Conservation (phyloP, 2,113 vertebrate species). For the Coryphaenoides rupestris region DNA sequence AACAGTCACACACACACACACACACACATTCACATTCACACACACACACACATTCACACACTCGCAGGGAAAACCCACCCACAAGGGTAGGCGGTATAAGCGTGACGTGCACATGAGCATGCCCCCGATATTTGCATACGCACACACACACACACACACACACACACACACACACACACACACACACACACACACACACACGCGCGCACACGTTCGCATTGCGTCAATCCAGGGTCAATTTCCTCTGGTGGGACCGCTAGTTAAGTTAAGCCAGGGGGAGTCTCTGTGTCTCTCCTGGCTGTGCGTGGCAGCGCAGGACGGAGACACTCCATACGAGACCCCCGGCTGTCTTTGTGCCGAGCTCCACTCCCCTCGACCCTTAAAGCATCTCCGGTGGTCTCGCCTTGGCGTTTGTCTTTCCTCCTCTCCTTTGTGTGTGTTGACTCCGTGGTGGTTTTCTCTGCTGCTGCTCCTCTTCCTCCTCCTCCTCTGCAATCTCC, state of each 20-base stretch:
- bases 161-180: not conserved
- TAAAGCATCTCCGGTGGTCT: slow-evolving; percentile 4
- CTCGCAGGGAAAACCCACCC: not conserved
- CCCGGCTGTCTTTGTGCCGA: not conserved
- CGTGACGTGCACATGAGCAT: too few species aligned
- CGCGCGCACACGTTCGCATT: not conserved
- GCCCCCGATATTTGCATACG: not conserved
- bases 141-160: not conserved
- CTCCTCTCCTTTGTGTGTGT: not conserved
- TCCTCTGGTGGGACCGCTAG: slow-evolving; percentile 14
- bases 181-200: slow-evolving; percentile 5
- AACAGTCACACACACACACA: slow-evolving; percentile 15
- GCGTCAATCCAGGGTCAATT: not conserved
- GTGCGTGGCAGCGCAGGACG: slow-evolving; percentile 21
- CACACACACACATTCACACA: slow-evolving; percentile 1
- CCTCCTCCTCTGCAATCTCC: not conserved
- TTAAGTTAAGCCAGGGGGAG: slow-evolving; percentile 15
- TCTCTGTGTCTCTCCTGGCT: slow-evolving; percentile 22
- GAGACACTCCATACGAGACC: too few species aligned
- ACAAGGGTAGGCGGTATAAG: too few species aligned
- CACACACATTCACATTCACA: not conserved
- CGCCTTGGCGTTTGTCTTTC: too few species aligned
- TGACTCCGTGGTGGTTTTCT: slow-evolving; percentile 21
- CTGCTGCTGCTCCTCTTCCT: too few species aligned
- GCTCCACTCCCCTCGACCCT: not conserved